Evolutionary conservation across 1,140 invertebrate genomes (phyloP).

Genomic region (Chlorops oryzae): DNA sequence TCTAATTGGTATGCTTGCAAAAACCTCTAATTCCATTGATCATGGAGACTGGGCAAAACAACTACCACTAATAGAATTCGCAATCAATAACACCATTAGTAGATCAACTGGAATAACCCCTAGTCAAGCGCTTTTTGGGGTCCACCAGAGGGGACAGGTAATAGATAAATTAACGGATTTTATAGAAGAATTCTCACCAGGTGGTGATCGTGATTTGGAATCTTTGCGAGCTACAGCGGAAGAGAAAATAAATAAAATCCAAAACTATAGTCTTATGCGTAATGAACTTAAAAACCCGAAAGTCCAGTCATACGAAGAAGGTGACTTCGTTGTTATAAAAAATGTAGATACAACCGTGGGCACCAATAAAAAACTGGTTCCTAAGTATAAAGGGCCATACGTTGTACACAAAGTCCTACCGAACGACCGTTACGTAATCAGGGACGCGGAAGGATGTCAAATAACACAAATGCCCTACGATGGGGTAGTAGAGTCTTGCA

Average conservation of each 20-base stretch:
- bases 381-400: no score
- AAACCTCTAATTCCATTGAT: no score
- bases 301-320: no score
- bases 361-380: no score
- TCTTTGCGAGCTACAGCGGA: slow-evolving; percentile 22
- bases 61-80: slow-evolving; percentile 27
- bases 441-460: slow-evolving; percentile 20
- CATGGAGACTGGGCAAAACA: no score
- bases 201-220: slow-evolving; percentile 16
- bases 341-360: no score
- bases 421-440: no score
- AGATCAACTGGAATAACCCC: slow-evolving; percentile 18
- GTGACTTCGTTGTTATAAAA: no score
- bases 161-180: slow-evolving; percentile 6
- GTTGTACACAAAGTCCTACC: no score
- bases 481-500: no score
- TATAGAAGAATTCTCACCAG: slow-evolving; percentile 8
- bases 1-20: no score
- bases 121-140: slow-evolving; percentile 16
- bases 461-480: slow-evolving; percentile 22
- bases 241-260: no score
- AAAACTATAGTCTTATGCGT: slow-evolving; percentile 20
- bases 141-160: slow-evolving; percentile 3
- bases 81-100: slow-evolving; percentile 26
- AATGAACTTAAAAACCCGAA: slow-evolving; percentile 22